A percentile compares a stretch with the other conserved stretches of the same genome.
Evolutionary conservation across 2,113 vertebrate species (phyloP).

Genomic region (Progne subis): DNA sequence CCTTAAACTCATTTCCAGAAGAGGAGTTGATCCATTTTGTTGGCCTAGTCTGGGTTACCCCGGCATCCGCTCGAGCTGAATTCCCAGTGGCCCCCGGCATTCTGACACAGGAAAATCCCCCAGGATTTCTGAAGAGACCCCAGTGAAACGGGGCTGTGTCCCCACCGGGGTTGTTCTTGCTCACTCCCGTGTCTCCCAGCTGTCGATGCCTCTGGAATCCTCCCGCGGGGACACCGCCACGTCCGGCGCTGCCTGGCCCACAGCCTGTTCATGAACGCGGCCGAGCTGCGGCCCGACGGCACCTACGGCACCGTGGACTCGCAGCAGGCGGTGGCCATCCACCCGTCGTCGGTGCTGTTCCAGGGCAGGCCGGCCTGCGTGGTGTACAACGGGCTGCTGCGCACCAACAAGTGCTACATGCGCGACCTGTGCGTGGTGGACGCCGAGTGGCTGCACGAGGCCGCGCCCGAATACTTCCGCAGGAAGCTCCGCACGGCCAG

Average conservation of each 20-base stretch:
- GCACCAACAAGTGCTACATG: slow-evolving; percentile 95
- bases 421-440: slow-evolving; percentile 92
- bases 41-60: neutral
- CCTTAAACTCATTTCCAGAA: neutral
- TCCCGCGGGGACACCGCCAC: slow-evolving; percentile 76
- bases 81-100: rapidly evolving
- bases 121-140: neutral
- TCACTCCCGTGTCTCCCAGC: slow-evolving; percentile 56
- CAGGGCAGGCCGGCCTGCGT: slow-evolving; percentile 89
- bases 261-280: slow-evolving; percentile 89
- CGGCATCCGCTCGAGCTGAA: neutral
- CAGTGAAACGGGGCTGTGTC: neutral
- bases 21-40: rapidly evolving
- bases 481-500: slow-evolving; percentile 78
- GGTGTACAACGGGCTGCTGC: slow-evolving; percentile 88
- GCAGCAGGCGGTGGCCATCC: slow-evolving; percentile 88
- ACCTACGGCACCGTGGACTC: slow-evolving; percentile 85
- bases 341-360: slow-evolving; percentile 94
- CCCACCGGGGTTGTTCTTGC: rapidly evolving
- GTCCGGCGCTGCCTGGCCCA: slow-evolving; percentile 92
- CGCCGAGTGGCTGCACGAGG: slow-evolving; percentile 87
- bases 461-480: slow-evolving; percentile 88
- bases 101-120: neutral
- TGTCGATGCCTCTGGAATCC: slow-evolving; percentile 86
- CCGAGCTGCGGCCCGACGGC: slow-evolving; percentile 89